Evolutionary conservation across 1,140 invertebrate species (phyloP).

Genomic region (Drosophila sproati): DNA sequence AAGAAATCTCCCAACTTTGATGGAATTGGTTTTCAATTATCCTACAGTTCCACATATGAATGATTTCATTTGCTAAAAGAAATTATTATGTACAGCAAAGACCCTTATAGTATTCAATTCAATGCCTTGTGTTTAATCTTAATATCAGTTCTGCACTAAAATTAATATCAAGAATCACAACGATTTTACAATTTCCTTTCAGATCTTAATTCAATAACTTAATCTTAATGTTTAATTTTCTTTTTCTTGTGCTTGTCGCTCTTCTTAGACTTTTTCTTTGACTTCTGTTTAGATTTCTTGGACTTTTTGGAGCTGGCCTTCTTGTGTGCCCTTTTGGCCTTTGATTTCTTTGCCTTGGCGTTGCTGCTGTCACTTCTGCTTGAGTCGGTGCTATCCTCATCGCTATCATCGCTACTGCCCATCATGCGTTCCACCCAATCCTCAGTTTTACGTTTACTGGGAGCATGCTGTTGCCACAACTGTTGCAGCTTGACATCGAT

Average conservation of each 20-base stretch:
- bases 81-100: too few species aligned
- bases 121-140: too few species aligned
- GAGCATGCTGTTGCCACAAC: conserved; percentile 59
- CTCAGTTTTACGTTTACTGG: conserved; percentile 55
- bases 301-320: conserved; percentile 61
- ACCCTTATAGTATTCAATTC: too few species aligned
- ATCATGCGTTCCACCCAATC: conserved; percentile 65
- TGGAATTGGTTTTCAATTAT: conserved; percentile 87
- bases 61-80: not conserved
- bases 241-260: conserved; percentile 68
- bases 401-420: conserved; percentile 38
- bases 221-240: conserved; percentile 57
- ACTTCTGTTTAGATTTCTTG: conserved; percentile 59
- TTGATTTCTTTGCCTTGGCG: conserved; percentile 44
- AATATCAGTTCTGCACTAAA: not conserved
- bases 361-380: conserved; percentile 29
- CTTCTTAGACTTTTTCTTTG: conserved; percentile 78
- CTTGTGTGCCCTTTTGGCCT: conserved; percentile 64
- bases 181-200: not conserved
- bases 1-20: conserved; percentile 88
- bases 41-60: not conserved
- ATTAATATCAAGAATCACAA: not conserved
- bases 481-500: conserved; percentile 69
- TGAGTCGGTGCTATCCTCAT: conserved; percentile 50
- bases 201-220: not conserved